Evolutionary conservation across 2,113 vertebrate genomes (phyloP).

Genomic region (Rallus limicola): DNA sequence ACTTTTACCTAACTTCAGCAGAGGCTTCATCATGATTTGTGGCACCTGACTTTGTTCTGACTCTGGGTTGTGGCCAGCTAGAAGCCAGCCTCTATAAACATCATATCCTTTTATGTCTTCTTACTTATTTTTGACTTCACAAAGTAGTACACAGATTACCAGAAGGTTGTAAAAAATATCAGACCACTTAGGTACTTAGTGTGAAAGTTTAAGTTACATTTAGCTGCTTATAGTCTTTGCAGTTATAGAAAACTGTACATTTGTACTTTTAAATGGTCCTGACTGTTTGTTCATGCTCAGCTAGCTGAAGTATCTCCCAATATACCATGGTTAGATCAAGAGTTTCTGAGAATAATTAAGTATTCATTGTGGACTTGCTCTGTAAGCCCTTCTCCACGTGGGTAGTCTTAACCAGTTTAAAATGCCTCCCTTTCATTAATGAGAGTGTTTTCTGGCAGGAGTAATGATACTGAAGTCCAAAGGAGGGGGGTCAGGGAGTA

Average conservation of each 20-base stretch:
- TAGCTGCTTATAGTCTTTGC: not conserved
- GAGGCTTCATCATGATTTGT: accelerated
- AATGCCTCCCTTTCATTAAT: not conserved
- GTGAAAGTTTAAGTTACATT: not conserved
- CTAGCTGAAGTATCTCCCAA: not conserved
- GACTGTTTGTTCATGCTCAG: not conserved
- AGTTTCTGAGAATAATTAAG: not conserved
- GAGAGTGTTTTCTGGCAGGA: not conserved
- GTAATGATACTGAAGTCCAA: not conserved
- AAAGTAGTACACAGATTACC: not conserved
- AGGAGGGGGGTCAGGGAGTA: not conserved
- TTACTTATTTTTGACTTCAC: not conserved
- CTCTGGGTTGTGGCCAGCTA: not conserved
- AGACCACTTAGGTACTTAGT: not conserved
- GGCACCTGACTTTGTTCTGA: not conserved
- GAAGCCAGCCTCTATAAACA: not conserved
- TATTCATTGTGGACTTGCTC: not conserved
- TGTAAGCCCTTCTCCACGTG: not conserved
- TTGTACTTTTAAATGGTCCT: not conserved
- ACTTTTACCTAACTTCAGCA: not conserved
- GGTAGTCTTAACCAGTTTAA: not conserved
- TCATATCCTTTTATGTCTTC: not conserved
- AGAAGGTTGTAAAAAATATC: not conserved
- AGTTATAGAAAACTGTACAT: not conserved
- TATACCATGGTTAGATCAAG: not conserved